phyloP scores from a whole-genome alignment of 2,113 vertebrate species.

The Phalacrocorax brasilianus region DNA sequence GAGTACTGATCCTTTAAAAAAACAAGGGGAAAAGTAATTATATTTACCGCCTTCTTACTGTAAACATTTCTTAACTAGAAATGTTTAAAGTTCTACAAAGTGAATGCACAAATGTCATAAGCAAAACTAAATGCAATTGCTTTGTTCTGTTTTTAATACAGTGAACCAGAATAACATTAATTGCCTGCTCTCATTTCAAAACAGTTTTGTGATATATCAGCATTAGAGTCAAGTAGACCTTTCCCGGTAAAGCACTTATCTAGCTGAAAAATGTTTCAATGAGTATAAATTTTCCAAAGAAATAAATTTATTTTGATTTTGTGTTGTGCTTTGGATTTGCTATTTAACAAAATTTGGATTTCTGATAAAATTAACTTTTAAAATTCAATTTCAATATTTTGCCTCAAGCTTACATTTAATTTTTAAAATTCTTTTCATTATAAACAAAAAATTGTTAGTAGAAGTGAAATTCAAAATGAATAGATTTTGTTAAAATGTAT shows the following conservation, averaged over 20 bases:
- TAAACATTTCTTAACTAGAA: neutral
- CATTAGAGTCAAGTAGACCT: neutral
- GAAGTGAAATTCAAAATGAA: neutral
- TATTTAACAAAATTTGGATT: neutral
- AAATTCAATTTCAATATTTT: neutral
- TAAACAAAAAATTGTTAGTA: neutral
- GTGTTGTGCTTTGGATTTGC: neutral
- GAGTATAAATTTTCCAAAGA: neutral
- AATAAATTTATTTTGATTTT: neutral
- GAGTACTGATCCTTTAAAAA: neutral
- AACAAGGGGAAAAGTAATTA: neutral
- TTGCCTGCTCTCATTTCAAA: neutral
- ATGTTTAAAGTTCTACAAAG: neutral
- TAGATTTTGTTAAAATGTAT: neutral
- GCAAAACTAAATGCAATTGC: neutral
- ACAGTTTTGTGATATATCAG: neutral
- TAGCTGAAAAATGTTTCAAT: neutral
- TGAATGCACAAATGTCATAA: neutral
- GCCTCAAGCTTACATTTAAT: neutral
- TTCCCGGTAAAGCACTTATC: neutral
- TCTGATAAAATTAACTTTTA: neutral
- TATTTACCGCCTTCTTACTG: neutral
- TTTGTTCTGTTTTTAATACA: slow-evolving; percentile 19
- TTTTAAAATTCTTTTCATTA: neutral
- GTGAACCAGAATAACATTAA: neutral